These are phyloP conservation scores for Zootoca vivipara DNA, from an alignment of 2,113 vertebrate genomes.

Conservation along the genomic window DNA sequence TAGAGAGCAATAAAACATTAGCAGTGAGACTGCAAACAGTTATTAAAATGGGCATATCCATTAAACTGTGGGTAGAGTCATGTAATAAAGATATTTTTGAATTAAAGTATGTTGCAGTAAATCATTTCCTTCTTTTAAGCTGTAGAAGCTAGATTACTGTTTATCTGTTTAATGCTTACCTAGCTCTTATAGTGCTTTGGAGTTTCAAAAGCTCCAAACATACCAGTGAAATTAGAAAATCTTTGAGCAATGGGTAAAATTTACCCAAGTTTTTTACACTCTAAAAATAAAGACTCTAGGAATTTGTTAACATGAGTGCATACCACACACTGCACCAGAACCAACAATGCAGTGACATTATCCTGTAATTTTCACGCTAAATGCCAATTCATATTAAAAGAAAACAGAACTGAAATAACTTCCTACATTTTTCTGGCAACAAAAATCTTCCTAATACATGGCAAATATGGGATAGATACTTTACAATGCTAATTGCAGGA, in stretches of 20 bases:
- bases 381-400: not conserved
- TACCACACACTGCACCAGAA: not conserved
- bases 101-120: slow-evolving; percentile 3
- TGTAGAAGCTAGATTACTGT: not conserved
- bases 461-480: not conserved
- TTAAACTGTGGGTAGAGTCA: slow-evolving; percentile 16
- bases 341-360: not conserved
- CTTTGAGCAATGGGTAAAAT: not conserved
- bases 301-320: not conserved
- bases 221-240: not conserved
- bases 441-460: no score
- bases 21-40: not conserved
- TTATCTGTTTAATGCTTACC: not conserved
- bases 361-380: not conserved
- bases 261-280: not conserved
- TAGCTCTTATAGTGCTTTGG: not conserved
- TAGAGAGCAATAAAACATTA: slow-evolving; percentile 2
- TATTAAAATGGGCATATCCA: not conserved
- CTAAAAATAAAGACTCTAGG: not conserved
- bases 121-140: not conserved
- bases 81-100: not conserved
- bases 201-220: not conserved
- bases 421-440: not conserved
- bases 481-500: not conserved
- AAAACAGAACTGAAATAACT: not conserved